A percentile compares a stretch with the other conserved stretches of the same genome.
phyloP scores from a whole-genome alignment of 2,888 invertebrate genomes.

The Strigamia transsilvanica region DNA sequence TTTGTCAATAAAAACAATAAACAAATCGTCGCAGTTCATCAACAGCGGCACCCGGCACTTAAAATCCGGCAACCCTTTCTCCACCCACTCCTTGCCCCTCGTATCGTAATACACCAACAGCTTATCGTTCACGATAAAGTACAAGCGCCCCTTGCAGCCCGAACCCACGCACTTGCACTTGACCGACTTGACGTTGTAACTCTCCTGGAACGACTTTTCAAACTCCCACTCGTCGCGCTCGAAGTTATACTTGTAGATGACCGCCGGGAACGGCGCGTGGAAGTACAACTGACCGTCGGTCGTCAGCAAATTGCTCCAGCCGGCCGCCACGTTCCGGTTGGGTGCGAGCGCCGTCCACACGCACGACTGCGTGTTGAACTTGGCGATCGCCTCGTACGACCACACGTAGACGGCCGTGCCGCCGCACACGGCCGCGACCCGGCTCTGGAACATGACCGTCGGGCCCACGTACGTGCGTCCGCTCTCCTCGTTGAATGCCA shows the following conservation, averaged over 20 bases:
- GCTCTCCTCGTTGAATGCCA: background rate
- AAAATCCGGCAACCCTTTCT: background rate
- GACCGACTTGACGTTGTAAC: background rate
- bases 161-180: background rate
- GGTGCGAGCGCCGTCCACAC: background rate
- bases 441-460: background rate
- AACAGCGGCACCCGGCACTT: background rate
- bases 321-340: background rate
- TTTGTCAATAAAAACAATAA: background rate
- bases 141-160: background rate
- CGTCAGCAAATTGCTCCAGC: background rate
- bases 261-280: background rate
- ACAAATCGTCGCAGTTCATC: constrained; percentile 12
- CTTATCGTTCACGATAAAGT: constrained; percentile 3
- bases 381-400: background rate
- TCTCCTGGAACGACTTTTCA: background rate
- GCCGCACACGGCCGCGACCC: background rate
- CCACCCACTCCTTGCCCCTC: background rate
- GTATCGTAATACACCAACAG: background rate
- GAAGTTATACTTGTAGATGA: constrained; percentile 17
- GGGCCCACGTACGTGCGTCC: background rate
- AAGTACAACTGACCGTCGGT: background rate
- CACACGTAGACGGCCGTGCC: background rate
- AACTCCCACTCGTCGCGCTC: background rate
- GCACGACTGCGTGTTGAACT: background rate